Conservation (phyloP, 1,140 invertebrate species). For the Orchesella cincta region DNA sequence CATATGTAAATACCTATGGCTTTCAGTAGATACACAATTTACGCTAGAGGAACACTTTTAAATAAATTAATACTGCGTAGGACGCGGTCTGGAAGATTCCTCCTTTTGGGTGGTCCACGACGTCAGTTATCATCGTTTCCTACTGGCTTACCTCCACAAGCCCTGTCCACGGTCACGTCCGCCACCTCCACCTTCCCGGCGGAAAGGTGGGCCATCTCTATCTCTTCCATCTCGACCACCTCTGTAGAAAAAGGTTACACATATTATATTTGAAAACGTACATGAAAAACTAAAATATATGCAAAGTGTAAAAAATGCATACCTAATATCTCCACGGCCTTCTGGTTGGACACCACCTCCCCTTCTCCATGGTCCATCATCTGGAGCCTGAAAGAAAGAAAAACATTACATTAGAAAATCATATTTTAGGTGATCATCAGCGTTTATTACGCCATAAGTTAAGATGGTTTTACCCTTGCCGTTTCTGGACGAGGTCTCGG, state of each 20-base stretch:
- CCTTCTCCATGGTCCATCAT: slow-evolving; percentile 22
- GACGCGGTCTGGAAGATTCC: slow-evolving; percentile 7
- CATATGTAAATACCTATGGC: too few species aligned
- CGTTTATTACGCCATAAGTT: too few species aligned
- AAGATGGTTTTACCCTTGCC: too few species aligned
- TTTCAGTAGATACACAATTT: too few species aligned
- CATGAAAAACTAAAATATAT: too few species aligned
- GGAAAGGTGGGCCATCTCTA: neutral
- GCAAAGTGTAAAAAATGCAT: neutral
- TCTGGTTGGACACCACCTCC: neutral
- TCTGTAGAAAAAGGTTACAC: neutral
- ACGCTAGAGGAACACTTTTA: too few species aligned
- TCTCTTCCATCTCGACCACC: slow-evolving; percentile 16
- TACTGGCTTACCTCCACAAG: slow-evolving; percentile 15
- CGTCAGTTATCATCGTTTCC: slow-evolving; percentile 31
- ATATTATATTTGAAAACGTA: too few species aligned
- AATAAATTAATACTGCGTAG: neutral
- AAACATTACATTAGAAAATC: too few species aligned
- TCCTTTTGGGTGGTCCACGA: slow-evolving; percentile 6
- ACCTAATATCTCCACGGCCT: neutral
- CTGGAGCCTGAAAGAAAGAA: neutral
- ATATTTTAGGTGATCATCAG: too few species aligned
- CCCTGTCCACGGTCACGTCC: slow-evolving; percentile 8
- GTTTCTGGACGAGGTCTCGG: neutral
- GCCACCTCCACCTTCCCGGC: neutral